phyloP scores from a whole-genome alignment of 2,888 invertebrate species.

The Maniola hyperantus region DNA sequence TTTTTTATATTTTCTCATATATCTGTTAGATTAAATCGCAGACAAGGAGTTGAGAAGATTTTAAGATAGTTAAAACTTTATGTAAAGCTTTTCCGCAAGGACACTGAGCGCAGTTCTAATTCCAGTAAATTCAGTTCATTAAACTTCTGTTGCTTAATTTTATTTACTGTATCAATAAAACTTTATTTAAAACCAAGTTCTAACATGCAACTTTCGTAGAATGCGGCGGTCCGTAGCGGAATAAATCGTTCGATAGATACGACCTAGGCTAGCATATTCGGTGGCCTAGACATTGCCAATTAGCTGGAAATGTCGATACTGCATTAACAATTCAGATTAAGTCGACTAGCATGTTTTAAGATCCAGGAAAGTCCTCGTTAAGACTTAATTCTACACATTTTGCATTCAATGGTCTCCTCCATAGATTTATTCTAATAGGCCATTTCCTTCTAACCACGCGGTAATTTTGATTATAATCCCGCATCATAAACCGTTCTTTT shows the following conservation, averaged over 20 bases:
- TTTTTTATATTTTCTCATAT: background rate
- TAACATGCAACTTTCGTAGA: background rate
- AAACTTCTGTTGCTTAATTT: background rate
- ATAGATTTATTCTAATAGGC: conserved; percentile 14
- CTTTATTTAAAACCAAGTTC: background rate
- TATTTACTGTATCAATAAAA: conserved; percentile 4
- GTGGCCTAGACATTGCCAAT: conserved; percentile 64
- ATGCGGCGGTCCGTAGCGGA: conserved; percentile 42
- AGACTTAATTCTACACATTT: conserved; percentile 16
- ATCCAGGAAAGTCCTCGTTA: conserved; percentile 31
- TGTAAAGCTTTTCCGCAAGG: background rate
- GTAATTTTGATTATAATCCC: conserved; percentile 13
- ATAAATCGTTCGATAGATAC: conserved; percentile 61
- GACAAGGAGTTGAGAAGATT: too few species aligned
- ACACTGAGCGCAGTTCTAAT: background rate
- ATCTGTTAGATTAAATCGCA: background rate
- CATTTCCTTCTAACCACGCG: conserved; percentile 4
- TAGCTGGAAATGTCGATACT: conserved; percentile 60
- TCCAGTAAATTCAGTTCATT: background rate
- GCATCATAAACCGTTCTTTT: conserved; percentile 2
- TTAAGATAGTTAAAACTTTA: background rate
- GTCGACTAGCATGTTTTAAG: conserved; percentile 47
- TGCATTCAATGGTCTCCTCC: conserved; percentile 20
- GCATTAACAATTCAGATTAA: conserved; percentile 75
- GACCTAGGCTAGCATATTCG: conserved; percentile 39